A percentile compares a stretch with the other conserved stretches of the same genome.
Evolutionary conservation across 2,797 vertebrate genomes (phyloP).

Genomic region (Falco rusticolus): DNA sequence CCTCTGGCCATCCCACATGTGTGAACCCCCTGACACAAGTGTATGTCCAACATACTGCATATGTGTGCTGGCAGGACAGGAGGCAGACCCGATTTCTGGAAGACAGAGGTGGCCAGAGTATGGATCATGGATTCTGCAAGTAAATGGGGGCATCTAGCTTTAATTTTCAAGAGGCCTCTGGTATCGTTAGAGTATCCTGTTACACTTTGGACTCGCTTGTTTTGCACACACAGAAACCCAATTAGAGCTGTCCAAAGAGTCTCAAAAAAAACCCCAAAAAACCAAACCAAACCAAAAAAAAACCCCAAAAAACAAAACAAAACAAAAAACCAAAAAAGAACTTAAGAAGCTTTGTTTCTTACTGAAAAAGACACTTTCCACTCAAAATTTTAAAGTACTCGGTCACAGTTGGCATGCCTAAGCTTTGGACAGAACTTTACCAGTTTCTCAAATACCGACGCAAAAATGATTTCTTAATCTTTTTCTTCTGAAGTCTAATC

Average conservation of each 20-base stretch:
- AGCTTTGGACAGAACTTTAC: not conserved
- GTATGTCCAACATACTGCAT: fast-evolving
- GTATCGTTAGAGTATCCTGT: not conserved
- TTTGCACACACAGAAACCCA: not conserved
- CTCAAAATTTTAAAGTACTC: not conserved
- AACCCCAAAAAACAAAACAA: too few relatives aligned
- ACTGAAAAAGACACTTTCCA: not conserved
- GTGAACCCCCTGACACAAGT: fast-evolving
- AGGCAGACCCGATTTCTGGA: not conserved
- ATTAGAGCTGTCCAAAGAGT: not conserved
- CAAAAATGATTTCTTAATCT: constrained; percentile 4
- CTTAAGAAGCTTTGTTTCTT: constrained; percentile 28
- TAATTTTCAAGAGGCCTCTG: not conserved
- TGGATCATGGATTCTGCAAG: not conserved
- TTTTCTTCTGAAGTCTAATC: constrained; percentile 62
- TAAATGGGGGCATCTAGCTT: not conserved
- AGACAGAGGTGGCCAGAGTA: not conserved
- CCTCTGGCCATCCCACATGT: fast-evolving
- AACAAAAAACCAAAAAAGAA: not conserved
- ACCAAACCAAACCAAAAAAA: not conserved
- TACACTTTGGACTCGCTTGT: not conserved
- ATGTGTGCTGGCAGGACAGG: fast-evolving
- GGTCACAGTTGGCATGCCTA: constrained; percentile 3
- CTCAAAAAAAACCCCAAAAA: not conserved
- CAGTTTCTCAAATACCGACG: not conserved